A percentile compares a stretch with the other conserved stretches of the same genome.
These are phyloP conservation scores for Ochropleura leucogaster DNA, from an alignment of 2,888 invertebrate species.

Conservation along the genomic window DNA sequence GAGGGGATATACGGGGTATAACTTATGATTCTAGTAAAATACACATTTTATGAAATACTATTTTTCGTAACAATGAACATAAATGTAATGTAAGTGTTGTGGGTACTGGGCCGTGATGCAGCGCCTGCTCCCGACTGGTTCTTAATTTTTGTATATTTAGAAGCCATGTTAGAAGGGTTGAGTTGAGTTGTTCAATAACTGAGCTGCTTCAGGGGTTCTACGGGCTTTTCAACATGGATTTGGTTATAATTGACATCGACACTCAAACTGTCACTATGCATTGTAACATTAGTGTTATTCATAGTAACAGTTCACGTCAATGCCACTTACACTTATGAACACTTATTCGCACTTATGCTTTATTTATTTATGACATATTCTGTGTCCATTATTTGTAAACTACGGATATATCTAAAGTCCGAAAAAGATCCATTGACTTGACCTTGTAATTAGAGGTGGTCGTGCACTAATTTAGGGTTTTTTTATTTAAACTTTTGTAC, in stretches of 20 bases:
- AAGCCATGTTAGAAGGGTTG: background rate
- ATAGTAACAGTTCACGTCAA: background rate
- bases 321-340: background rate
- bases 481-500: too few relatives aligned
- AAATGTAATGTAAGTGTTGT: slow-evolving; percentile 44
- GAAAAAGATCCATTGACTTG: too few relatives aligned
- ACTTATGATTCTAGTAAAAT: slow-evolving; percentile 60
- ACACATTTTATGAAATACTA: slow-evolving; percentile 51
- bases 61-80: slow-evolving; percentile 50
- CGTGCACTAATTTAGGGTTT: too few relatives aligned
- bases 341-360: too few relatives aligned
- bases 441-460: too few relatives aligned
- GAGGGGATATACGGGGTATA: slow-evolving; percentile 66
- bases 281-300: background rate
- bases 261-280: background rate
- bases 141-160: background rate
- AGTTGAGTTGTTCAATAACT: background rate
- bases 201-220: background rate
- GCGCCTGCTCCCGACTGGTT: background rate
- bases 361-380: too few relatives aligned
- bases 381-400: too few relatives aligned
- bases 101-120: background rate
- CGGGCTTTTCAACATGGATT: background rate
- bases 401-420: too few relatives aligned
- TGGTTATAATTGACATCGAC: background rate